A percentile compares a stretch with the other conserved stretches of the same genome.
These are phyloP conservation scores for Lithophane leautieri DNA, from an alignment of 2,888 invertebrate species.

Conservation along the genomic window DNA sequence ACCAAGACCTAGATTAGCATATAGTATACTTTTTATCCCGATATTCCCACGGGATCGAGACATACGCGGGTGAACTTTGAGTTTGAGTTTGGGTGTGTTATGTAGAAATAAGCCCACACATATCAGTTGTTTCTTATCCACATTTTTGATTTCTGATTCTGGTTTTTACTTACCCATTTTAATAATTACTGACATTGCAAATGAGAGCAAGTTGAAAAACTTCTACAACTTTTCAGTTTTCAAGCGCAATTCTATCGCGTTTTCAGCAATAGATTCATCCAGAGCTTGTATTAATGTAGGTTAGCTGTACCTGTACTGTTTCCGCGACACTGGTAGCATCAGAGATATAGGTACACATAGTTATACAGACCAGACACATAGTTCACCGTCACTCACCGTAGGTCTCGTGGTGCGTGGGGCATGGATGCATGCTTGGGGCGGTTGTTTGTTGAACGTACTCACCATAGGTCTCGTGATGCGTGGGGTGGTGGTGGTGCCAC, in stretches of 20 bases:
- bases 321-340: background rate
- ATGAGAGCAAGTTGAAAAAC: background rate
- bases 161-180: background rate
- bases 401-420: background rate
- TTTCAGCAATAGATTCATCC: no score
- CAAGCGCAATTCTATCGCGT: background rate
- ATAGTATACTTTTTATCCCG: no score
- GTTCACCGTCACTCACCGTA: no score
- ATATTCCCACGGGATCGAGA: no score
- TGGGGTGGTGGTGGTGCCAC: constrained; percentile 85
- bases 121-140: background rate
- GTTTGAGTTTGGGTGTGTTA: background rate
- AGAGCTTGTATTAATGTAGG: no score
- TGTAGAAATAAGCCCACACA: background rate
- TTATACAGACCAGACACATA: background rate
- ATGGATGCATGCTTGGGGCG: background rate
- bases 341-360: background rate
- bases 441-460: constrained; percentile 22
- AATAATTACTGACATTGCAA: background rate
- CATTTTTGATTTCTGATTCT: background rate
- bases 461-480: constrained; percentile 86
- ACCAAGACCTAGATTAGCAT: no score
- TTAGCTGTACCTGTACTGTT: background rate
- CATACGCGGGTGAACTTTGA: no score
- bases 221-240: background rate